Base-by-base conservation (phyloP, 2,113 vertebrate genomes). In the Dipodomys ordii region DNA sequence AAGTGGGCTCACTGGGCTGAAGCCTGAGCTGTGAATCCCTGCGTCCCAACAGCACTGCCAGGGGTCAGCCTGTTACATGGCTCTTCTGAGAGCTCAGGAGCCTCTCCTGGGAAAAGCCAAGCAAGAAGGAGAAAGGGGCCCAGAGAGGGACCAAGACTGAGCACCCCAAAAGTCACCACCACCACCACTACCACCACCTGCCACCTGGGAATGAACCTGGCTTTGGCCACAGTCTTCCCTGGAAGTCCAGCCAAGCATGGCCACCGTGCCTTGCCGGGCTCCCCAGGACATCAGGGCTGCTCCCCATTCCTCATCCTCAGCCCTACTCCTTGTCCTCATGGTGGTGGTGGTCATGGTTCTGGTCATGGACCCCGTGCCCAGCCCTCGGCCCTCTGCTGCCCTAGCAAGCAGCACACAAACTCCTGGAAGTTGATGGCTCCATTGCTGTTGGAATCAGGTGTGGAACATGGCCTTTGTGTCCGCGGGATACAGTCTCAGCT, bases 351-450 rank as follows among this genome's bases (percentile, higher is more conserved):
- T 35, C 35, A 3, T 35, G 35, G 35, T 35, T 35, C 35, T 35
- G 81, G 79, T 93, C 96, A 65, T 89, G 62, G 62, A 39, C 97
- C n/a, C 96, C 95, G 53, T 97, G 96, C 2, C 94, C 53, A 97
- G 97, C 27, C 98, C 98, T 35, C 98, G 98, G 97, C 35, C 35
- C 35, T 35, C 35, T 35, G 35, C 35, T 35, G 35, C 35, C 35
- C 35, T 35, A 35, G 35, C 35, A 99, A 99, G n/a, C 98, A 99
- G 27, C 97, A 95, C 57, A 98, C 98, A 88, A 99, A 99, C 96
- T 99, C 99, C 65, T 96, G 87, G 97, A 99, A 98, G 72, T 98
- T 99, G 97, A 99, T 99, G 64, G 98, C 97, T 1, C 99, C 99
- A 98, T 99, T 99, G 25, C 97, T 77, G 97, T 99, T 98, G 3